Evolutionary conservation across 2,888 invertebrate genomes (phyloP), one percentile per base, ranked within the genome.

Genomic region (Sminthurinus aureus): DNA sequence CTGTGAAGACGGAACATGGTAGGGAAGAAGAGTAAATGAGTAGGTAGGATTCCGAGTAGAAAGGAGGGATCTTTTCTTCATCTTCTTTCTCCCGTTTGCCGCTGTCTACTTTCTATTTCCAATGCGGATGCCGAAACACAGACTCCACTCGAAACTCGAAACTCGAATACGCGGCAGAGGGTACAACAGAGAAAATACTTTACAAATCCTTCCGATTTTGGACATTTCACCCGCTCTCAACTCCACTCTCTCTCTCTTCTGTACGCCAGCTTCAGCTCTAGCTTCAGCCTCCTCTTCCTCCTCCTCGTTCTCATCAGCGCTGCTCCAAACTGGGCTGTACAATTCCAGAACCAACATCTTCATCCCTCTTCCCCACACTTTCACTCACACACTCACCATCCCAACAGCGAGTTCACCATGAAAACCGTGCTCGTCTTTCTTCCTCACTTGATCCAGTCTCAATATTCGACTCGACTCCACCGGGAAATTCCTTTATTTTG

Each of bases 181-280:
- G 58, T 18, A 58, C 2, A 3, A 13, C 13, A 13, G 26, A 71
- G 3, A 1, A 71, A 22, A 24, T 6, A 13, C 20, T 9, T 6
- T 4, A 64, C 22, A 75, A 22, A 76, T 50, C 51, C 76, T 82
- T 6, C 1, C 3, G 38, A 82, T 82, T 82, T 82, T 51, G 76
- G 51, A 67, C 82, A 82, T 66, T 67, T 18, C 82, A 75, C 71
- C 50, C 64, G 26, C 22, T 67, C 74, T 76, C 76, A 20, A 75
- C 82, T 76, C 64, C 76, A 82, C 76, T 82, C 66, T 66, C 76
- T 22, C 38, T 75, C 50, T 18, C 50, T n/a, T n/a, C n/a, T n/a
- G n/a, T 38, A 38, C 81, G 20, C 73, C 73, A 20, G 22, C 76
- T 58, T 58, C 77, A 22, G 22, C 77, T 20, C 77, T 52, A 52